Evolutionary conservation across 2,888 invertebrate species (phyloP), one percentile per base, ranked within the genome.

Genomic region (Orthonevra nobilis): DNA sequence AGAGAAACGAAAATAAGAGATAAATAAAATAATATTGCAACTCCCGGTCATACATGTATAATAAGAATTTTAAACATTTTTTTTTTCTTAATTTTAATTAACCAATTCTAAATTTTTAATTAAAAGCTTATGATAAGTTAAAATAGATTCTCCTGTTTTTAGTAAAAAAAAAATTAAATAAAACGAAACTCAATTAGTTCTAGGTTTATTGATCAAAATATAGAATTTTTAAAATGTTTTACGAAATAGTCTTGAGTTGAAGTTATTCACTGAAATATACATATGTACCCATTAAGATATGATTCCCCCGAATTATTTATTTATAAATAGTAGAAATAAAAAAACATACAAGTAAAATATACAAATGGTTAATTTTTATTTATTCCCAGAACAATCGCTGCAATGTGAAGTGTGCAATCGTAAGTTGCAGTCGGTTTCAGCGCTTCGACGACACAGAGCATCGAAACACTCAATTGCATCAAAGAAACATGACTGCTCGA

Each of bases 381-480:
- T 75, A n/a, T 63, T 50, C 79, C 63, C 72, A 48, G 63, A 70
- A 28, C 42, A 58, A 20, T 81, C 82, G 17, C 73, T 88, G 1
- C 81, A 84, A 26, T 89, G 89, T 56, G 81, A 82, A 38, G 84
- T 87, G 46, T 89, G 89, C 68, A 85, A 84, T 48, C 84, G 88
- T 0, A 85, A 85, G 9, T 64, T 89, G 3, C 87, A 88, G 69
- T 87, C 89, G 23, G 82, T 85, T 63, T 86, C 88, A 7, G 87
- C 88, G 0, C 48, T 88, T 44, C 81, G 87, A 30, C 85, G 89
- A 0, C 89, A 89, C 70, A 86, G 85, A 12, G 87, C 87, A n/a
- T 88, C 88, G 10, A 84, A 87, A 48, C 89, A 88, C 73, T 85
- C 86, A 19, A 85, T 85, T 7, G 84, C 84, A 63, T 84, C 84